Conservation (phyloP, 2,113 vertebrate genomes). For the Cavia porcellus region DNA sequence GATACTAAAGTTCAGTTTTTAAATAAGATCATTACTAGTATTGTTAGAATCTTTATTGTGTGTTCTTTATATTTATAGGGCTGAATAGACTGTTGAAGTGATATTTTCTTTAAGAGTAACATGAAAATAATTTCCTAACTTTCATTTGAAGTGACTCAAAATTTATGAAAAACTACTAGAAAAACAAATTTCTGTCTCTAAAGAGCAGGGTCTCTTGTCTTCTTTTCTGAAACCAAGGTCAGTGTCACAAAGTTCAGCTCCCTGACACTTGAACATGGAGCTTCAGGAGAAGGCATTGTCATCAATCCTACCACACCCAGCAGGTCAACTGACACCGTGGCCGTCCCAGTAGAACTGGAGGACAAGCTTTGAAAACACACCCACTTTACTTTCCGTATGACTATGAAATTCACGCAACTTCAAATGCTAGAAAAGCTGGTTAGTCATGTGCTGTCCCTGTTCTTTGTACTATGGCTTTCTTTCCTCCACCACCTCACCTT, state of each 20-base stretch:
- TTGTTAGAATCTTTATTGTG: not conserved
- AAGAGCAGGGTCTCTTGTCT: not conserved
- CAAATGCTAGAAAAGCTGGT: not conserved
- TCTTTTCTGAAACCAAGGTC: not conserved
- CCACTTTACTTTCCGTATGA: not conserved
- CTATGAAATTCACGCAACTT: not conserved
- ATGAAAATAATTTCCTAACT: not conserved
- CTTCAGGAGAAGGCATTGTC: not conserved
- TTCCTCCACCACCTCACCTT: not conserved
- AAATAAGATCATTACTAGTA: not conserved
- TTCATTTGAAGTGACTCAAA: slow-evolving; percentile 23
- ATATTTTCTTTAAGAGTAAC: not conserved
- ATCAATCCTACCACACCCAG: not conserved
- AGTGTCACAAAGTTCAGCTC: not conserved
- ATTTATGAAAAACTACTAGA: not conserved
- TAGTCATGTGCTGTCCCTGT: not conserved
- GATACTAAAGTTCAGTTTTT: not conserved
- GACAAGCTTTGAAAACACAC: not conserved
- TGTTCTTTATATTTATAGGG: not conserved
- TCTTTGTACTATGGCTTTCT: not conserved
- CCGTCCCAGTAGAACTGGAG: not conserved
- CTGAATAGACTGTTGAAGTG: not conserved
- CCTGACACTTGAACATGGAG: not conserved
- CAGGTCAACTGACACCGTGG: not conserved
- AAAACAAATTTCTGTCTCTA: not conserved